Base-by-base conservation (phyloP, 2,888 invertebrate species). In the Sepiola atlantica region DNA sequence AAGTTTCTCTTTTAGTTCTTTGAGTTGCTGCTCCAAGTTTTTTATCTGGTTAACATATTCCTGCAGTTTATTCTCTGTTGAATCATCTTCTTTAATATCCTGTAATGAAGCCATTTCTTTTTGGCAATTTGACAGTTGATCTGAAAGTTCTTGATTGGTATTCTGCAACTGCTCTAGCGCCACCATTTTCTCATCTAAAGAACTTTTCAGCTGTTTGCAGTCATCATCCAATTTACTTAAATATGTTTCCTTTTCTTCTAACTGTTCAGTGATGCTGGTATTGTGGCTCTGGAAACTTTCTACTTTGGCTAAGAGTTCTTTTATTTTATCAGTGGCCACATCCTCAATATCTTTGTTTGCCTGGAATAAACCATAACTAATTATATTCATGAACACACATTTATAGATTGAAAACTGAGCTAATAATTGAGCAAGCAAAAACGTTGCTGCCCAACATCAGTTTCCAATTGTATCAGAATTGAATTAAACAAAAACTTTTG, bases 321-420 rank as follows among this genome's bases (percentile, higher is more conserved):
- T 77, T 45, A 92, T 93, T 57, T 94, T 92, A 28, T 92, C 45
- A 18, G 35, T 61, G 20, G 77, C 61, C 35, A 35, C 45, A 24
- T 35, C 91, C 35, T 21, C 91, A 35, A 54, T 24, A 45, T 35
- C 55, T 92, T 45, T 92, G 55, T 55, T 92, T 24, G 92, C 92
- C 92, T 92, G 92, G 54, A 92, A 92, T 92, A 92, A 92, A 92
- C 28, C 92, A 92, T 55, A 92, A 92, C 32, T 21, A 45, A 32
- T 77, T 77, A 77, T 77, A 77, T 77, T 77, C 77, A 77, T 77
- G n/a, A 77, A n/a, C n/a, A 77, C 77, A 77, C 14, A 77, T n/a
- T n/a, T 18, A 77, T n/a, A 16, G n/a, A 77, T 77, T 12, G 32
- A 20, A 77, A 77, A 77, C 77, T 32, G 77, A 77, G n/a, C n/a